A percentile compares a stretch with the other conserved stretches of the same genome.
phyloP scores from a whole-genome alignment of 2,797 vertebrate species.

The Selene dorsalis region DNA sequence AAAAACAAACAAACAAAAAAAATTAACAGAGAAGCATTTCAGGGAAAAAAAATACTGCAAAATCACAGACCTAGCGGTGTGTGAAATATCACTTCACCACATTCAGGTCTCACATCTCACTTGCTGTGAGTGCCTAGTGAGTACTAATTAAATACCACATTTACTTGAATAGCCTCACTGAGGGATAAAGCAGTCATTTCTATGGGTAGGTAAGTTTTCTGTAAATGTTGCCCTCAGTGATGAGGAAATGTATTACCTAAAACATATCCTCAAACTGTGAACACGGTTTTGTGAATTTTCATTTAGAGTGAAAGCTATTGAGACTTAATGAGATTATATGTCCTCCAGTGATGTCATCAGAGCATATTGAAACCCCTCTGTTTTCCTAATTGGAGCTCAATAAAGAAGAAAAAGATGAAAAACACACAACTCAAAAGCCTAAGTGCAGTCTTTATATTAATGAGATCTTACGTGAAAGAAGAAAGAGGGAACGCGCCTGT shows the following conservation, averaged over 20 bases:
- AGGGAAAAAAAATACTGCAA: constrained; percentile 14
- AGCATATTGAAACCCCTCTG: constrained; percentile 37
- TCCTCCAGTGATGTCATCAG: constrained; percentile 72
- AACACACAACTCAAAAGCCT: constrained; percentile 36
- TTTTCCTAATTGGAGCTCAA: constrained; percentile 62
- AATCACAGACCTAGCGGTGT: constrained; percentile 12
- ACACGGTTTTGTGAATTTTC: constrained; percentile 48
- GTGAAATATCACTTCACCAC: constrained; percentile 18
- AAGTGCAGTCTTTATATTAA: constrained; percentile 13
- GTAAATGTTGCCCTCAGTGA: constrained; percentile 55
- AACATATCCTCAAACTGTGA: constrained; percentile 53
- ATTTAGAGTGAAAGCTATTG: constrained; percentile 48
- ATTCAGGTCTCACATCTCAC: constrained; percentile 28
- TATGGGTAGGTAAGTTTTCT: constrained; percentile 40
- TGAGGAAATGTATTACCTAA: constrained; percentile 47
- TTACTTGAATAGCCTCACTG: constrained; percentile 37
- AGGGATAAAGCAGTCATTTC: constrained; percentile 38
- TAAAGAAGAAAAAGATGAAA: constrained; percentile 39
- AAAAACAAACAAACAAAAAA: constrained; percentile 6
- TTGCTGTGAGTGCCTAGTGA: constrained; percentile 20
- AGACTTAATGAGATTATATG: constrained; percentile 64
- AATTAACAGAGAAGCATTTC: constrained; percentile 3
- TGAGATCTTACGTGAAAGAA: constrained; percentile 26
- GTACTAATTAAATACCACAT: constrained; percentile 52
- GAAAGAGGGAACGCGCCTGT: background rate